phyloP scores from a whole-genome alignment of 2,113 vertebrate species.

The Microtus ochrogaster region DNA sequence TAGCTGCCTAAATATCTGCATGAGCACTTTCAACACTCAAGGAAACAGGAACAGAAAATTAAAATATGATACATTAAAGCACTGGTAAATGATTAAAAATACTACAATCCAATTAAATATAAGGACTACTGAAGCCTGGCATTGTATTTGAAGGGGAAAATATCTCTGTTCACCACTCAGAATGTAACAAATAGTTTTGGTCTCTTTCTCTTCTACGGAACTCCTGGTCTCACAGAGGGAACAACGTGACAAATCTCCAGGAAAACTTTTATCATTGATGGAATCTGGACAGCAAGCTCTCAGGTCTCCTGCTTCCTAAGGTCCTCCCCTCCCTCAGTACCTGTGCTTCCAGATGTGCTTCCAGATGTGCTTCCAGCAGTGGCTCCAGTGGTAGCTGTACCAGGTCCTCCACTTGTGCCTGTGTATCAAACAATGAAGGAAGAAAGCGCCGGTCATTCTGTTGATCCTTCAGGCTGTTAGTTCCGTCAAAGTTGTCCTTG shows the following conservation, averaged over 20 bases:
- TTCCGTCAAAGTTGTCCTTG: background rate
- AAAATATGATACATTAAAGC: background rate
- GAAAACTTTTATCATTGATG: background rate
- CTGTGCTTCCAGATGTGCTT: background rate
- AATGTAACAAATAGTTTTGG: background rate
- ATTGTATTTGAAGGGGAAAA: background rate
- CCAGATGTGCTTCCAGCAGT: background rate
- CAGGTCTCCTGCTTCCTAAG: background rate
- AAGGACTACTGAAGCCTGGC: background rate
- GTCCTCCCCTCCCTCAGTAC: background rate
- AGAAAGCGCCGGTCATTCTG: background rate
- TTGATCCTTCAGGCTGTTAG: background rate
- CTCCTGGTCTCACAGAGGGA: background rate
- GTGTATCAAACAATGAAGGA: background rate
- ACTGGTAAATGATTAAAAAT: background rate
- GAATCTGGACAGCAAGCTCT: background rate
- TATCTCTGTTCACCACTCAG: background rate
- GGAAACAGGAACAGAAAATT: too few species aligned
- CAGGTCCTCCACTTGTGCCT: background rate
- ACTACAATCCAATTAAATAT: too few species aligned
- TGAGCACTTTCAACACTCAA: background rate
- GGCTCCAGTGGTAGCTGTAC: too few species aligned
- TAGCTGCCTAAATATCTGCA: background rate
- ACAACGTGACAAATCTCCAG: too few species aligned
- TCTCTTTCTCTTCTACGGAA: background rate